Base-by-base conservation (phyloP, 30 jellyfish, hydroid and myxozoan species). In the Turritopsis rubra region DNA sequence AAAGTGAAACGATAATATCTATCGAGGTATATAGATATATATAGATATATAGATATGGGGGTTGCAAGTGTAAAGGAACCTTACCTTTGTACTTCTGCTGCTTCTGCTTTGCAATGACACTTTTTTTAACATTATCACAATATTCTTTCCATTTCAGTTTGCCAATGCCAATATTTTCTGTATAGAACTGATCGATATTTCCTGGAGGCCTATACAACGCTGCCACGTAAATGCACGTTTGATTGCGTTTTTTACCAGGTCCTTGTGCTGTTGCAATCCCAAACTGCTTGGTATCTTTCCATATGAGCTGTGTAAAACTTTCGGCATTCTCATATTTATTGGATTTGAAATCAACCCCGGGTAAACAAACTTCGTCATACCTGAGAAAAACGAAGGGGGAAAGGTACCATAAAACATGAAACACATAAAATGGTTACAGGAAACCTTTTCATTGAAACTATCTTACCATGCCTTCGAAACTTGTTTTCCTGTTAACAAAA, bases 121-220 rank as follows among this genome's bases (percentile, higher is more conserved):
- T 71, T 25, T 85, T 20, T 82, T 82, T 65, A 19, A 82, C 25
- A 26, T 82, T 86, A 70, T 94, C 96, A 75, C 99, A 94, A 81
- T 94, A 94, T 66, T 84, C 76, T 25, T 89, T 83, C 29, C 76
- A 27, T 26, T 89, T 95, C 54, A 94, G 86, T 22, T 74, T 80
- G 4, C 96, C 96, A 18, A 81, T 29, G 68, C 65, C 52, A 1
- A 94, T 95, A 74, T 94, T 89, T 29, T 94, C 99, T 25, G 73
- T 26, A 80, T 79, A 87, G 85, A 88, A 86, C 53, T 83, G 84
- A 54, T 85, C 79, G 85, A 85, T 89, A 66, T 86, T 91, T 16
- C 99, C 99, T 1, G 96, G 88, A 1, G 99, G 99, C 52, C 96
- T 87, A 53, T 89, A 94, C 52, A 86, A 78, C 23, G 95, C 99